Conservation (phyloP, 1,140 invertebrate genomes). For the Caligus rogercresseyi region DNA sequence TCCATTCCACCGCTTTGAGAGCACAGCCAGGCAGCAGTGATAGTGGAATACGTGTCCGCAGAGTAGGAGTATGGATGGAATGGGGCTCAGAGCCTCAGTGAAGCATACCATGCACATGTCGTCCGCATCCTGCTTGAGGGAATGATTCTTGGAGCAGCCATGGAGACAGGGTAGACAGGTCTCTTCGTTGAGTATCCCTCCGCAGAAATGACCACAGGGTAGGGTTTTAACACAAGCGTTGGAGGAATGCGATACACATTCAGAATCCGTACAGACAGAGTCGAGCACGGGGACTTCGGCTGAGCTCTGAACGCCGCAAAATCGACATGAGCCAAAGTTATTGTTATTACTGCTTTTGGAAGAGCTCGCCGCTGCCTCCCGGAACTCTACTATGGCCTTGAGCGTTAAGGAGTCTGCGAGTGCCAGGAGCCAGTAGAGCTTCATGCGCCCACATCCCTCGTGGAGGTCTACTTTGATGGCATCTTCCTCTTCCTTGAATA, state of each 20-base stretch:
- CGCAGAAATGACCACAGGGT: conserved; percentile 75
- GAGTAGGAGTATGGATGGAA: conserved; percentile 78
- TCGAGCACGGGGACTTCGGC: conserved; percentile 70
- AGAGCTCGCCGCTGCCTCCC: conserved; percentile 41
- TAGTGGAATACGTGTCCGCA: conserved; percentile 93
- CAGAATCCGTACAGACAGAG: conserved; percentile 77
- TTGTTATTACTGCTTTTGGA: conserved; percentile 7
- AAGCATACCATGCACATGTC: conserved; percentile 99
- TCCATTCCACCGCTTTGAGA: conserved; percentile 75
- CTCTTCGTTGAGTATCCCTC: conserved; percentile 64
- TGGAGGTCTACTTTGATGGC: conserved; percentile 71
- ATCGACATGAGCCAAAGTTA: conserved; percentile 51
- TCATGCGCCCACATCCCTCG: conserved; percentile 83
- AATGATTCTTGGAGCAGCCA: conserved; percentile 33
- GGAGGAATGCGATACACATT: conserved; percentile 72
- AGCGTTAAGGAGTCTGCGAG: conserved; percentile 77
- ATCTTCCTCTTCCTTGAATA: conserved; percentile 88
- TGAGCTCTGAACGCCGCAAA: conserved; percentile 65
- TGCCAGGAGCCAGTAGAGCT: conserved; percentile 82
- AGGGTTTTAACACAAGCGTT: conserved; percentile 66
- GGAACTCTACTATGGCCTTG: conserved; percentile 74
- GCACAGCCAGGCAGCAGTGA: conserved; percentile 69
- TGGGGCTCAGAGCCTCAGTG: conserved; percentile 79
- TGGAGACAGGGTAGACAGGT: conserved; percentile 71
- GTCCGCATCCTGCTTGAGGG: conserved; percentile 76